phyloP scores from a whole-genome alignment of 2,888 invertebrate genomes.

The Drosophila helvetica region DNA sequence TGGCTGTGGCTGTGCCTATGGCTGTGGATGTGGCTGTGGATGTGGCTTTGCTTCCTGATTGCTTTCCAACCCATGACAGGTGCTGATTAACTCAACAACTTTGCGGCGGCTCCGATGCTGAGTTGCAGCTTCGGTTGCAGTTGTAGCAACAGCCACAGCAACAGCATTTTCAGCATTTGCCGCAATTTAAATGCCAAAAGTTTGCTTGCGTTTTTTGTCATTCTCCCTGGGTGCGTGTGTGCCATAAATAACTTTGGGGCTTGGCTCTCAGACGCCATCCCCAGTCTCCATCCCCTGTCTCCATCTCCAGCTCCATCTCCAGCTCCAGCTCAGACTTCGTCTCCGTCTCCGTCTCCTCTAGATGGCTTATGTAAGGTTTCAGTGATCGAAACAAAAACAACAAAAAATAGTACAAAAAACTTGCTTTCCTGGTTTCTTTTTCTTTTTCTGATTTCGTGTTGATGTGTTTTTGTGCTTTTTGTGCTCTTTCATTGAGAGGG shows the following conservation, averaged over 20 bases:
- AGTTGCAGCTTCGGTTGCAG: conserved; percentile 31
- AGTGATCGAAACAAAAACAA: conserved; percentile 2
- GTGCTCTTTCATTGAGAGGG: no score
- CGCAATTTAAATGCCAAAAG: conserved; percentile 46
- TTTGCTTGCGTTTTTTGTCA: conserved; percentile 40
- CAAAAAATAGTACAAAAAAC: conserved; percentile 60
- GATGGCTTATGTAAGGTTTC: conserved; percentile 28
- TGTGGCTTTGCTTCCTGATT: conserved; percentile 68
- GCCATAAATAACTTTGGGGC: conserved; percentile 60
- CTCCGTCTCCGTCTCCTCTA: background rate
- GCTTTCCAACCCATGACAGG: conserved; percentile 71
- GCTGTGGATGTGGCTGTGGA: background rate
- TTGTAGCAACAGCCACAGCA: background rate
- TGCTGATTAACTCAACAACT: conserved; percentile 66
- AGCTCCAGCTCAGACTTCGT: conserved; percentile 1
- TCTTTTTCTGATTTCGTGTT: conserved; percentile 19
- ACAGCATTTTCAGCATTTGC: conserved; percentile 10
- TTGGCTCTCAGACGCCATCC: conserved; percentile 5
- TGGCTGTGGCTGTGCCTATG: background rate
- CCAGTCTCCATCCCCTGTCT: conserved; percentile 1
- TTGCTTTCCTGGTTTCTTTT: conserved; percentile 39
- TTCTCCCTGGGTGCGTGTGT: conserved; percentile 46
- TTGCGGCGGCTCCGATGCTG: background rate
- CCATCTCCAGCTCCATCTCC: background rate
- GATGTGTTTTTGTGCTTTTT: conserved; percentile 2